Conservation (phyloP, 2,888 invertebrate species). For the Parascotia fuliginaria region DNA sequence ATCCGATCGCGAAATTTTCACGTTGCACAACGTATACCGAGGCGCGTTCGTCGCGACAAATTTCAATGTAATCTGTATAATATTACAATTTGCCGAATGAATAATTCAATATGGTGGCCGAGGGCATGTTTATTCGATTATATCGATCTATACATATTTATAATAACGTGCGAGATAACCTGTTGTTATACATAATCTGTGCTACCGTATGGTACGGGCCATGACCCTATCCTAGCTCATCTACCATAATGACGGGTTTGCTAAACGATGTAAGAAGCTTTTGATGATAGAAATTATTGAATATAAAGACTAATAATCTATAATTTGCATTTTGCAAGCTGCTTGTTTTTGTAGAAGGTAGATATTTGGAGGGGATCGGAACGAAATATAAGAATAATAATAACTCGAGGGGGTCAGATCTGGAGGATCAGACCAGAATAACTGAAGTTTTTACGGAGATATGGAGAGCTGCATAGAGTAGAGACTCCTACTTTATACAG, state of each 20-base stretch:
- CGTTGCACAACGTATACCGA: slow-evolving; percentile 47
- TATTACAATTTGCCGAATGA: slow-evolving; percentile 79
- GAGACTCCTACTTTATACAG: too few species aligned
- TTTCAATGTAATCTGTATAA: slow-evolving; percentile 76
- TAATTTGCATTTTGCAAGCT: too few species aligned
- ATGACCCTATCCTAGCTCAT: slow-evolving; percentile 1
- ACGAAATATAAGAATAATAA: too few species aligned
- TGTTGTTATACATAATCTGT: slow-evolving; percentile 44
- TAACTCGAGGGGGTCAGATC: too few species aligned
- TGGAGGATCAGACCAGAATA: too few species aligned
- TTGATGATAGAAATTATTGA: neutral
- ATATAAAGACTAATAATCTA: too few species aligned
- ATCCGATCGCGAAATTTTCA: slow-evolving; percentile 36
- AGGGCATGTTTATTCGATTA: slow-evolving; percentile 70
- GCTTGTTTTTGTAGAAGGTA: too few species aligned
- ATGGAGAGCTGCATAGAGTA: too few species aligned
- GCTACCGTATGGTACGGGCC: slow-evolving; percentile 19
- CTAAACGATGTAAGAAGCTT: neutral
- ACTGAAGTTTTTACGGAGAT: too few species aligned
- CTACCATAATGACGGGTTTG: neutral
- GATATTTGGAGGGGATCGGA: too few species aligned
- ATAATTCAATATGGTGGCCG: slow-evolving; percentile 74
- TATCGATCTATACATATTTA: slow-evolving; percentile 54
- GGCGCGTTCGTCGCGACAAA: slow-evolving; percentile 65
- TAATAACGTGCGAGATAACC: slow-evolving; percentile 44